Base-by-base conservation (phyloP, 2,113 vertebrate genomes). In the Nipponia nippon region DNA sequence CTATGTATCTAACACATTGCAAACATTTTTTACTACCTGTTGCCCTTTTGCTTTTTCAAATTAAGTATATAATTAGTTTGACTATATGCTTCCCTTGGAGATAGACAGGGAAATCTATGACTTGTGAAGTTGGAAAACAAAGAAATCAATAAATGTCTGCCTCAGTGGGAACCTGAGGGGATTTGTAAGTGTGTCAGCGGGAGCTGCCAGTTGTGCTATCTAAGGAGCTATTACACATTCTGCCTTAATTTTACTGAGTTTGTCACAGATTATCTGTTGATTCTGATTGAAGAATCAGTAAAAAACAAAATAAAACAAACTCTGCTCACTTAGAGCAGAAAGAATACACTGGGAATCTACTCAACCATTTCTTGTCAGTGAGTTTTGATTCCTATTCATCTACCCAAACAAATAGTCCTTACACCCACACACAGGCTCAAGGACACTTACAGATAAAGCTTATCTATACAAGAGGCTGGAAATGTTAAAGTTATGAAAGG, bases 101-200 rank as follows among this genome's bases (percentile, higher is more conserved):
- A 95, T 44, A 94, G 93, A 97, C 84, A 92, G 70, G 56, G 86
- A 98, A 97, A 98, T 97, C 90, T 95, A 97, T 97, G 95, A 95
- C 95, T 96, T 94, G 73, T 92, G 94, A 97, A 97, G 88, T 91
- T 94, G 70, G 89, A 98, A 97, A 98, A 97, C 93, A 96, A 97
- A 96, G 81, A 97, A 98, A 98, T 98, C 97, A 98, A 98, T 98
- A 97, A 69, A 69, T 86, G 73, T 86, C 84, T 97, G 89, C 83
- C 67, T 95, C 72, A 55, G 67, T 70, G 32, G 52, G 77, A 93
- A 97, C 90, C 77, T 97, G 46, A 42, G 96, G 76, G 69, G 62
- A 91, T 95, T 97, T 83, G n/a, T 49, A 94, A 97, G 80, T 61
- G 84, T 70, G 73, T 96, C 80, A 95, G 47, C 4, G 11, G 83